These are phyloP conservation scores for Sardinella longiceps DNA, from an alignment of 2,797 vertebrate genomes.

Conservation along the genomic window DNA sequence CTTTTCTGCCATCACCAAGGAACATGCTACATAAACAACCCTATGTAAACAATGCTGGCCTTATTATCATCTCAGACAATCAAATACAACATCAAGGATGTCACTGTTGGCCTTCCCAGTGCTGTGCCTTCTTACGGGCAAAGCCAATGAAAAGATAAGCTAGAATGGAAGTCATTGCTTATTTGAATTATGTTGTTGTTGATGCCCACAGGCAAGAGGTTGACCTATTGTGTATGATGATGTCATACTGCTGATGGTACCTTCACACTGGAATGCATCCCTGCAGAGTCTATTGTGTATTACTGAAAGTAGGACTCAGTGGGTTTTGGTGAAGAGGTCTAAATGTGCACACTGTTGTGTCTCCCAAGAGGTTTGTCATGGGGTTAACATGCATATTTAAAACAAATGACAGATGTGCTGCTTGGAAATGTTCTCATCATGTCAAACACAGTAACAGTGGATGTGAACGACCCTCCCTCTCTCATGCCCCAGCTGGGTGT, in stretches of 20 bases:
- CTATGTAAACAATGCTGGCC: neutral
- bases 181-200: conserved; percentile 19
- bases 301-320: neutral
- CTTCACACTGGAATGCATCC: neutral
- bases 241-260: neutral
- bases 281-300: neutral
- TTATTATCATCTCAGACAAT: neutral
- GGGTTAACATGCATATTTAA: conserved; percentile 13
- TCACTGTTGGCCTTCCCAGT: neutral
- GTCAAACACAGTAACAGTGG: conserved; percentile 12
- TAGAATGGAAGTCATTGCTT: neutral
- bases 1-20: neutral
- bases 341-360: neutral
- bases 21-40: neutral
- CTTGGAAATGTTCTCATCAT: conserved; percentile 8
- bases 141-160: neutral
- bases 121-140: neutral
- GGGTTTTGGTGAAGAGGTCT: neutral
- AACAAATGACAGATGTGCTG: conserved; percentile 18
- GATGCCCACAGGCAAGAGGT: neutral
- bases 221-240: conserved; percentile 2
- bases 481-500: conserved; percentile 7
- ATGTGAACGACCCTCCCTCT: conserved; percentile 17
- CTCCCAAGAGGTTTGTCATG: neutral
- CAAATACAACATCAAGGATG: neutral